Conservation (phyloP, 2,888 invertebrate species). For the Sceliomorpha sp. region DNA sequence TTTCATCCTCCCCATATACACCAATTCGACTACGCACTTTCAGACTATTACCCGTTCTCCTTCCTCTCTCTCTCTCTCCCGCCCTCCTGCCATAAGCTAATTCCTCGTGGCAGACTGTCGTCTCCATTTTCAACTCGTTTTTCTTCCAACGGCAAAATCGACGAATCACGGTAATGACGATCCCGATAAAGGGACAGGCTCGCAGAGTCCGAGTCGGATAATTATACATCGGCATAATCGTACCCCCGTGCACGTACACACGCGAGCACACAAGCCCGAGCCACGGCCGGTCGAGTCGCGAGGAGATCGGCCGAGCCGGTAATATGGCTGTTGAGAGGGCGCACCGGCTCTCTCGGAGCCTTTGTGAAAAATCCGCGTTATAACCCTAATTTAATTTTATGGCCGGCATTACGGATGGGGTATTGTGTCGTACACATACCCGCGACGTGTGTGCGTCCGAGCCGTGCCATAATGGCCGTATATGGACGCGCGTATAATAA, state of each 20-base stretch:
- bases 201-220: slow-evolving; percentile 25
- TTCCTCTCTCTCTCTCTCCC: no score
- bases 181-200: slow-evolving; percentile 31
- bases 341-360: slow-evolving; percentile 66
- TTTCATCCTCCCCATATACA: no score
- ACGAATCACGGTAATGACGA: slow-evolving; percentile 28
- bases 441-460: slow-evolving; percentile 54
- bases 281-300: slow-evolving; percentile 27
- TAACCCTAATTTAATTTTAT: slow-evolving; percentile 81
- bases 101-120: no score
- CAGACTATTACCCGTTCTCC: no score
- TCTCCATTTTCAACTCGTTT: not conserved
- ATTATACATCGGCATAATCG: slow-evolving; percentile 48
- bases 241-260: slow-evolving; percentile 46
- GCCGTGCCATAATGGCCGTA: slow-evolving; percentile 67
- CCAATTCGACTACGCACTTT: no score
- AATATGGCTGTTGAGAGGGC: slow-evolving; percentile 60
- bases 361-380: slow-evolving; percentile 80
- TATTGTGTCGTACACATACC: slow-evolving; percentile 53
- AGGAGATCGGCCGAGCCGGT: slow-evolving; percentile 53
- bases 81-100: no score
- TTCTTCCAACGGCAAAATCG: slow-evolving; percentile 20
- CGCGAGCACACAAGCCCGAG: slow-evolving; percentile 12
- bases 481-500: slow-evolving; percentile 69
- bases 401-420: slow-evolving; percentile 74